phyloP scores from a whole-genome alignment of 92 coral and sea anemone genomes.

The Epizoanthus stellaris region DNA sequence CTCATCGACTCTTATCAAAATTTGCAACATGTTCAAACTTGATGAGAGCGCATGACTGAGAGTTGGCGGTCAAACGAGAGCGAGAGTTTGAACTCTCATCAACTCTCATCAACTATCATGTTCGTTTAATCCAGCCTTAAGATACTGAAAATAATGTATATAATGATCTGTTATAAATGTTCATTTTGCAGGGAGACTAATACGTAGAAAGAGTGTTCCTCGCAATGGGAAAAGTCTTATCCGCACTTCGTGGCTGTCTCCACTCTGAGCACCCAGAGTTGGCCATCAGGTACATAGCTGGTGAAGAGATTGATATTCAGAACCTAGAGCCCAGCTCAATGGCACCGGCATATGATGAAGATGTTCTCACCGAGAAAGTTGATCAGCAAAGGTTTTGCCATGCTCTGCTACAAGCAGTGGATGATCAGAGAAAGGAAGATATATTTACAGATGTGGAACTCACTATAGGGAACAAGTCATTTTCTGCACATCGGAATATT shows the following conservation, averaged over 20 bases:
- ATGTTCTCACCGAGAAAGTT: slow-evolving; percentile 30
- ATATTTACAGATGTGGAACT: slow-evolving; percentile 53
- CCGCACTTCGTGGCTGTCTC: slow-evolving; percentile 28
- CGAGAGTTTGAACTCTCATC: too few species aligned
- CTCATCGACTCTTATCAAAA: too few species aligned
- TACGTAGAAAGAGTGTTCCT: neutral
- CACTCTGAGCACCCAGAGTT: slow-evolving; percentile 32
- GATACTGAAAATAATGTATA: neutral
- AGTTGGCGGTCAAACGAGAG: too few species aligned
- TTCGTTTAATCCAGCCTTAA: too few species aligned
- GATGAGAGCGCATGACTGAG: too few species aligned
- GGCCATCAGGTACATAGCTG: slow-evolving; percentile 34
- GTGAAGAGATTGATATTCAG: slow-evolving; percentile 44
- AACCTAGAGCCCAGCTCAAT: slow-evolving; percentile 35
- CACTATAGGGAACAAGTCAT: slow-evolving; percentile 32
- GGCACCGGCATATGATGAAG: slow-evolving; percentile 28
- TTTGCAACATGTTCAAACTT: too few species aligned
- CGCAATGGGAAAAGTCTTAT: slow-evolving; percentile 37
- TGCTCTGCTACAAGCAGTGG: neutral
- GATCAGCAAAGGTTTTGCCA: slow-evolving; percentile 31
- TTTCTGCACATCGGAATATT: slow-evolving; percentile 62
- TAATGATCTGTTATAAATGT: neutral
- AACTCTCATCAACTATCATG: too few species aligned
- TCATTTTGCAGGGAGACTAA: neutral
- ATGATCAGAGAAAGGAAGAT: slow-evolving; percentile 31